Percentiles rank a stretch among this genome's conserved stretches.
Evolutionary conservation across 2,888 invertebrate genomes (phyloP).

Genomic region (Watsonalla cultraria): DNA sequence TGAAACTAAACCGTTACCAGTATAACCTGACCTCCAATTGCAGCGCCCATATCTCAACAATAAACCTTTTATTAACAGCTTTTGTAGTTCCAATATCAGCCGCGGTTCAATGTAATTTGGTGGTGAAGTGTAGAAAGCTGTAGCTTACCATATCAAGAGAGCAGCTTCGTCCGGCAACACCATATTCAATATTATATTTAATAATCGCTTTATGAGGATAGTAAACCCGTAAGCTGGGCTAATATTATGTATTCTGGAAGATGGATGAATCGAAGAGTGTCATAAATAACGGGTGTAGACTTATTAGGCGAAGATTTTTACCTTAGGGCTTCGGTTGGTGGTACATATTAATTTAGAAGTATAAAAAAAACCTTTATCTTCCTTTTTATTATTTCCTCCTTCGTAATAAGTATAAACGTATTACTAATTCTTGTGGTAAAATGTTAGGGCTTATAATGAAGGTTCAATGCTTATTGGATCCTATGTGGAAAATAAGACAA

Average conservation of each 20-base stretch:
- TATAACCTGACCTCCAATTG: constrained; percentile 27
- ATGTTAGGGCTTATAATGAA: too few species aligned
- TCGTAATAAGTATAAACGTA: too few species aligned
- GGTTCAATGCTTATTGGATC: too few species aligned
- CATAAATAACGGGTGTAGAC: too few species aligned
- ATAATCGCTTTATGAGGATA: constrained; percentile 30
- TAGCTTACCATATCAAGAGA: constrained; percentile 56
- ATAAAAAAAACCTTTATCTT: too few species aligned
- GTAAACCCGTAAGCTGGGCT: constrained; percentile 9
- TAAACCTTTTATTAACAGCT: neutral
- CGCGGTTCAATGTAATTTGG: constrained; percentile 37
- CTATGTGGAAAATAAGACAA: too few species aligned
- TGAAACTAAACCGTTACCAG: constrained; percentile 46
- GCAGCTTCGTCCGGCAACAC: constrained; percentile 32
- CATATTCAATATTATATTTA: constrained; percentile 50
- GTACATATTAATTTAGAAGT: too few species aligned
- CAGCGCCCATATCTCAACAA: constrained; percentile 18
- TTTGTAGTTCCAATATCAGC: constrained; percentile 17
- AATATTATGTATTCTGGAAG: neutral
- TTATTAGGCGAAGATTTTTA: too few species aligned
- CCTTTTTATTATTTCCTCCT: too few species aligned
- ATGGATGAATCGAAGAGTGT: neutral
- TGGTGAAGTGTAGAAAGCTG: constrained; percentile 50
- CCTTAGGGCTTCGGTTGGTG: too few species aligned
- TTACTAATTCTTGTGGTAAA: too few species aligned